Base-by-base conservation (phyloP, 2,797 vertebrate genomes). In the Tenualosa thibaudeaui region DNA sequence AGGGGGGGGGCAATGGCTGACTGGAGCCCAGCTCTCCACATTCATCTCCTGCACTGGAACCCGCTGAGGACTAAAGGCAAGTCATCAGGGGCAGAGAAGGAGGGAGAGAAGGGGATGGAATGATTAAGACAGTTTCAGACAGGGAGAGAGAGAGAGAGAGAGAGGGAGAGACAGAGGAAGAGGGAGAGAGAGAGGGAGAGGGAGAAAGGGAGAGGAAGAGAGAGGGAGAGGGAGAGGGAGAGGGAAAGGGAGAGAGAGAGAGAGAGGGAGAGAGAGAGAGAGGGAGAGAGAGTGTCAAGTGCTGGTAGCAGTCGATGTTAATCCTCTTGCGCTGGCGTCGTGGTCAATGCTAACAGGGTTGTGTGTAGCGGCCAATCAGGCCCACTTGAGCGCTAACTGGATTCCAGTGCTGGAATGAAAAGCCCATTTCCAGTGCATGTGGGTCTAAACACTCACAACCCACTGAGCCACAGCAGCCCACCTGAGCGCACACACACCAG, bases 381-480 rank as follows among this genome's bases (percentile, higher is more conserved):
- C 82, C 81, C 53, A 87, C 82, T 84, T 84, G 85, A 58, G 68
- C 71, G 51, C 13, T 62, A 89, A 90, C 83, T 87, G 51, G 86
- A 91, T 93, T 90, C 89, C 81, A 88, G 81, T 26, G 83, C 82
- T 88, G 90, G 93, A 94, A 91, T 91, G 89, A 92, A 91, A 87
- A 78, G 86, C 58, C 43, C 82, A 85, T 91, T 90, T 87, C 85
- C 86, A 88, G 84, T 85, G 86, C 88, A 90, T 89, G 90, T 84
- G 17, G 81, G 58, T n/a, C 86, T 89, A 84, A 90, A 31, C 88
- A 86, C 83, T 89, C 81, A 84, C 46, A 81, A 43, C 40, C 46
- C n/a, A 17, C 19, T 2, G 51, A 26, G 37, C 37, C 31, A 75
- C 31, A 40, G 31, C 31, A 75, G 31, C 0, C 15, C 68, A 40